phyloP scores from a whole-genome alignment of 2,888 invertebrate genomes.

The Dynastes tityus region DNA sequence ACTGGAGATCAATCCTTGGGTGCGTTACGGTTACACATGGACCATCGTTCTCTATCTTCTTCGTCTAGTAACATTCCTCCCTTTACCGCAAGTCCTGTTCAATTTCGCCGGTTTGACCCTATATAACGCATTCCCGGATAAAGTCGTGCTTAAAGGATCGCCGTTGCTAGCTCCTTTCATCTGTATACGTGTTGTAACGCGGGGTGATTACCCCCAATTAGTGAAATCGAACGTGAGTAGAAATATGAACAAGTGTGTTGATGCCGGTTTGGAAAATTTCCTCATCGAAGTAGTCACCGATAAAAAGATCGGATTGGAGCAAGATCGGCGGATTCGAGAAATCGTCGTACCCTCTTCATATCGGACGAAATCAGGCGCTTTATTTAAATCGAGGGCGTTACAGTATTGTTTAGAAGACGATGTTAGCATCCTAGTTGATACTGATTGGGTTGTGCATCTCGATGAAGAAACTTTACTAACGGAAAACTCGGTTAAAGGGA shows the following conservation, averaged over 20 bases:
- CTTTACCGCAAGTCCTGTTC: constrained; percentile 91
- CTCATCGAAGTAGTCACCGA: constrained; percentile 97
- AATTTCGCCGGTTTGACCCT: constrained; percentile 89
- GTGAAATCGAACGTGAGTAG: constrained; percentile 89
- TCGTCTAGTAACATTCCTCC: constrained; percentile 86
- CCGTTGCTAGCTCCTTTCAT: constrained; percentile 94
- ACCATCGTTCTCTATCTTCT: constrained; percentile 84
- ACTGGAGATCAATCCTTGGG: constrained; percentile 83
- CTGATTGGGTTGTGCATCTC: constrained; percentile 97
- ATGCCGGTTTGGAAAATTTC: constrained; percentile 95
- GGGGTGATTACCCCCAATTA: constrained; percentile 94
- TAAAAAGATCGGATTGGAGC: constrained; percentile 84
- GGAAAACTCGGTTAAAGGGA: constrained; percentile 90
- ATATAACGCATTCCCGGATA: constrained; percentile 96
- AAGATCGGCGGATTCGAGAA: constrained; percentile 87
- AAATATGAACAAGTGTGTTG: constrained; percentile 90
- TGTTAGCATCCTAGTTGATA: constrained; percentile 88
- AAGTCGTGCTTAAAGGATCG: constrained; percentile 85
- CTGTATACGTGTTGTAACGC: constrained; percentile 93
- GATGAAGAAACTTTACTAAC: constrained; percentile 97
- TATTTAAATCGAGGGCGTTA: constrained; percentile 94
- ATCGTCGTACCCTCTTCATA: constrained; percentile 91
- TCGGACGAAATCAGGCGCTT: constrained; percentile 90
- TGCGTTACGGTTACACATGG: constrained; percentile 84
- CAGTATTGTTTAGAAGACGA: constrained; percentile 96